Evolutionary conservation across 2,113 vertebrate genomes (phyloP), one percentile per base, ranked within the genome.

Genomic region (Dasyprocta punctata): DNA sequence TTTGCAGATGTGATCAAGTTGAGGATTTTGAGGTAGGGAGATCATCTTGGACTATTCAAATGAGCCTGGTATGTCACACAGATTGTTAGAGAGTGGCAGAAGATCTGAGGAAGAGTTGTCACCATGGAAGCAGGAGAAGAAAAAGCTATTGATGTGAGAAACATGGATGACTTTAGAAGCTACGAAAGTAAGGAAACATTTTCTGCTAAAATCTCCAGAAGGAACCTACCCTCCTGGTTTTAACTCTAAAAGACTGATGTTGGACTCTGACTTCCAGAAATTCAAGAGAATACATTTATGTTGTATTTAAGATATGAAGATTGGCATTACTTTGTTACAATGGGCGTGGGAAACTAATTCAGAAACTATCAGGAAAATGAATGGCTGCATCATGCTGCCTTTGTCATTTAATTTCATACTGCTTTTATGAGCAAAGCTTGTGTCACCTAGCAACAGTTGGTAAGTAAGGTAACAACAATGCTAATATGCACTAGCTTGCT

Each of bases 351-450:
- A 90, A 86, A 89, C 60, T 54, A 73, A 80, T 73, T 33, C 6
- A 78, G 28, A 69, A 73, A 88, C 65, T 92, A 28, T 88, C 24
- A 56, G 38, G 58, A 92, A 65, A 10, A 3, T 95, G 77, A 77
- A 82, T 24, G 41, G 54, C 38, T 88, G 0, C 65, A 20, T 86
- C 36, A 63, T 81, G 73, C 61, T 91, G 41, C 73, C 89, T 90
- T 61, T 75, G 67, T 63, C 82, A 96, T 33, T 20, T 28, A 49
- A 49, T 86, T 58, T 97, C 52, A 90, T 89, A 86, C 94, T 97
- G 96, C 98, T 98, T 98, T 98, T 98, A 97, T 98, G 98, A 98
- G 95, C 91, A 96, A 98, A 98, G 92, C 95, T 94, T 98, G 78
- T 92, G 84, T 97, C 97, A 89, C 97, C 75, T 97, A 93, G 96